Conservation (phyloP, 37 sponge, comb jelly and placozoan species). For the Halichondria panicea region DNA sequence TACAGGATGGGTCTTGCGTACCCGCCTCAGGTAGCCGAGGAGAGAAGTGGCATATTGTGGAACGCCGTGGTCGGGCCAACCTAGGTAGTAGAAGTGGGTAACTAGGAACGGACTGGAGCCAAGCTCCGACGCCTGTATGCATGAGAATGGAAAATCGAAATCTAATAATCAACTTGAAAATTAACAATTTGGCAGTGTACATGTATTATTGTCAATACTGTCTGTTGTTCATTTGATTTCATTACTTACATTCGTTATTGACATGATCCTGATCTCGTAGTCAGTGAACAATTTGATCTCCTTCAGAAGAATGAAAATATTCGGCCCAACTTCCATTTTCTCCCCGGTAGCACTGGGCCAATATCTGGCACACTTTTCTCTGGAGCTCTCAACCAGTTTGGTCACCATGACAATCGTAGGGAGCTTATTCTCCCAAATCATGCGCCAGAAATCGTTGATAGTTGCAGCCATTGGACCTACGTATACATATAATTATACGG, state of each 20-base stretch:
- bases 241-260: constrained; percentile 18
- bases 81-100: constrained; percentile 54
- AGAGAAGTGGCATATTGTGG: constrained; percentile 67
- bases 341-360: constrained; percentile 66
- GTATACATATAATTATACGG: neutral
- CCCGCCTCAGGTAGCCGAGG: constrained; percentile 51
- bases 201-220: neutral
- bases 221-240: too few species aligned
- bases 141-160: neutral
- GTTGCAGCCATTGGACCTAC: constrained; percentile 35
- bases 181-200: neutral
- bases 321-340: neutral
- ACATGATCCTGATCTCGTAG: constrained; percentile 34
- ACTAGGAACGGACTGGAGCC: constrained; percentile 2
- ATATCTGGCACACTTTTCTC: constrained; percentile 72
- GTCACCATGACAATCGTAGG: constrained; percentile 54
- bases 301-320: constrained; percentile 20
- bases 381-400: constrained; percentile 22
- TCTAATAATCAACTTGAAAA: neutral
- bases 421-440: constrained; percentile 36
- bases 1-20: constrained; percentile 23
- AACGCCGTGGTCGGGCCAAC: constrained; percentile 81
- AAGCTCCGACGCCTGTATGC: constrained; percentile 11
- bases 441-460: constrained; percentile 48
- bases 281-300: constrained; percentile 30